Conservation (phyloP, 2,888 invertebrate species). For the Phengaris arion region DNA sequence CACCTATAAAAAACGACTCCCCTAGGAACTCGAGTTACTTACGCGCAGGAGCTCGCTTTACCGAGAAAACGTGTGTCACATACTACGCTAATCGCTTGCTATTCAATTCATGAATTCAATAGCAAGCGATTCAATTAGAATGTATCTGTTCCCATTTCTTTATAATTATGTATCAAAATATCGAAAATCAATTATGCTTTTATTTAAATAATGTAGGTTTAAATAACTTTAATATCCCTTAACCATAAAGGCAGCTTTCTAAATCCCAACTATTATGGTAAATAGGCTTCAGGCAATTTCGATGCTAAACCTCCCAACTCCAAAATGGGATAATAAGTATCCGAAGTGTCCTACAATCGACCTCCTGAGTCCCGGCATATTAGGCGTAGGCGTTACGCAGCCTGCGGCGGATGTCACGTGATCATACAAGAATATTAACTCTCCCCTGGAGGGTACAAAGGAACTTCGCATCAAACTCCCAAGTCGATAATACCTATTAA, state of each 20-base stretch:
- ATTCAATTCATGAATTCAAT: background rate
- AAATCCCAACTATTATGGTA: background rate
- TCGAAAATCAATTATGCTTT: background rate
- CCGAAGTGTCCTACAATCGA: constrained; percentile 1
- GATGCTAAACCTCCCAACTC: constrained; percentile 1
- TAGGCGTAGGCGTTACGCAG: background rate
- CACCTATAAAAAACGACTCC: background rate
- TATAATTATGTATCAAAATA: background rate
- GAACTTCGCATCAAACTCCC: background rate
- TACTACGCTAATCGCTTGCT: background rate
- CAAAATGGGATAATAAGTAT: background rate
- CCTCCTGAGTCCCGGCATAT: background rate
- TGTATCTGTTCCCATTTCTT: background rate
- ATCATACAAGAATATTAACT: constrained; percentile 6
- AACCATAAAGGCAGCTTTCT: background rate
- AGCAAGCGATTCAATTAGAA: background rate
- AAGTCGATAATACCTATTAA: background rate
- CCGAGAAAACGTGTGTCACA: background rate
- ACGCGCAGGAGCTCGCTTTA: background rate
- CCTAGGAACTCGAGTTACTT: background rate
- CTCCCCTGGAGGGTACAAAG: background rate
- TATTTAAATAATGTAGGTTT: background rate
- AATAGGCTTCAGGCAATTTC: background rate
- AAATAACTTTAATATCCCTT: background rate
- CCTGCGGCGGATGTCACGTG: background rate